A percentile compares a stretch with the other conserved stretches of the same genome.
phyloP scores from a whole-genome alignment of 2,113 vertebrate species.

The Gobius niger region DNA sequence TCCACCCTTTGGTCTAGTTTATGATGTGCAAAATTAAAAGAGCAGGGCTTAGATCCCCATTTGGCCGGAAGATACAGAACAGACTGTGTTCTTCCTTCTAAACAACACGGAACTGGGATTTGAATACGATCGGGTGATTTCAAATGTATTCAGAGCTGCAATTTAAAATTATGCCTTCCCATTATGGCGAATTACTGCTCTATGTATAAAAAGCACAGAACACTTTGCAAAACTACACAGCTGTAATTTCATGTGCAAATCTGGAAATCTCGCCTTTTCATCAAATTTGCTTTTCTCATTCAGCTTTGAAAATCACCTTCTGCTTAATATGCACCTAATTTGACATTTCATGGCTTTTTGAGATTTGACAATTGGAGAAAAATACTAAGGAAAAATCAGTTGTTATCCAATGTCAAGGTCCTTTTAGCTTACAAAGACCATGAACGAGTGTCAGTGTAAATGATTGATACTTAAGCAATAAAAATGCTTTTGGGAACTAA shows the following conservation, averaged over 20 bases:
- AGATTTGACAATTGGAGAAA: slow-evolving; percentile 30
- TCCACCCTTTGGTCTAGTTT: slow-evolving; percentile 80
- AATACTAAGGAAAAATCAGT: slow-evolving; percentile 25
- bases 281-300: slow-evolving; percentile 47
- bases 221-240: slow-evolving; percentile 45
- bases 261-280: slow-evolving; percentile 37
- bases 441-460: slow-evolving; percentile 1
- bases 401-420: slow-evolving; percentile 5
- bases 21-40: slow-evolving; percentile 68
- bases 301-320: slow-evolving; percentile 44
- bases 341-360: slow-evolving; percentile 57
- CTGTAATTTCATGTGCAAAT: slow-evolving; percentile 41
- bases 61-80: slow-evolving; percentile 55
- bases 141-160: slow-evolving; percentile 78
- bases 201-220: slow-evolving; percentile 43
- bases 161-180: slow-evolving; percentile 15
- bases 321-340: slow-evolving; percentile 44
- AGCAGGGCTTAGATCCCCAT: slow-evolving; percentile 57
- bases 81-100: slow-evolving; percentile 34
- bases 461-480: background rate
- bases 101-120: slow-evolving; percentile 34
- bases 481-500: slow-evolving; percentile 4
- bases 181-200: slow-evolving; percentile 32
- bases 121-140: slow-evolving; percentile 53
- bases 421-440: slow-evolving; percentile 20